Evolutionary conservation across 2,113 vertebrate species (phyloP), one percentile per base, ranked within the genome.

Genomic region (Rhadina sibilatrix): DNA sequence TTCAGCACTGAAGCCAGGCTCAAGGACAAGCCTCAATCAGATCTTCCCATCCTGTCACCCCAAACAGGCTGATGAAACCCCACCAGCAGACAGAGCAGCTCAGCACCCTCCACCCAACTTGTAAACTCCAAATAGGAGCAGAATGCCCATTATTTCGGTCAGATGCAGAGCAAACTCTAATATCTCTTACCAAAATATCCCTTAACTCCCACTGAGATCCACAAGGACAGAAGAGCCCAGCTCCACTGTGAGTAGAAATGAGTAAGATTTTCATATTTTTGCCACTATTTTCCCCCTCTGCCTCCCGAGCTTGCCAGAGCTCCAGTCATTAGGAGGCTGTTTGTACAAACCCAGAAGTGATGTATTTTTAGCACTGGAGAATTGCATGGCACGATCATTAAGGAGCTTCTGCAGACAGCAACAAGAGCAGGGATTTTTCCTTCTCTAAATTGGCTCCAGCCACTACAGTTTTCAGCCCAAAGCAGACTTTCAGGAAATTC

Each of bases 401-500:
- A 93, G 90, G 28, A 69, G 84, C 85, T 92, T 93, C 87, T 95
- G 95, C 91, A 95, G 96, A 96, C 90, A 71, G 90, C 88, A 93
- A 83, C 79, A 78, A 90, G 92, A 95, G 85, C 23, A 10, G 83
- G 83, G 92, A 91, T 93, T 96, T 93, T 83, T 96, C 93, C 88
- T 88, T n/a, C 95, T 93, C 93, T 85, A 93, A 94, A 94, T 80
- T 95, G 93, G 94, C 93, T 95, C 80, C 92, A 92, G 87, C 76
- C 83, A 87, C 93, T 44, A 86, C 5, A 5, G 56, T 81, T 92
- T 86, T 90, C 79, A 94, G 76, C 93, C 94, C 96, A 94, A 75
- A 95, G 90, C 85, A 94, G 96, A 93, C 93, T 96, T 96, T 83
- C 92, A 97, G 93, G 96, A 96, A 96, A 97, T 83, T 86, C 83